phyloP scores from a whole-genome alignment of 2,797 vertebrate species.

The Oreochromis mossambicus region DNA sequence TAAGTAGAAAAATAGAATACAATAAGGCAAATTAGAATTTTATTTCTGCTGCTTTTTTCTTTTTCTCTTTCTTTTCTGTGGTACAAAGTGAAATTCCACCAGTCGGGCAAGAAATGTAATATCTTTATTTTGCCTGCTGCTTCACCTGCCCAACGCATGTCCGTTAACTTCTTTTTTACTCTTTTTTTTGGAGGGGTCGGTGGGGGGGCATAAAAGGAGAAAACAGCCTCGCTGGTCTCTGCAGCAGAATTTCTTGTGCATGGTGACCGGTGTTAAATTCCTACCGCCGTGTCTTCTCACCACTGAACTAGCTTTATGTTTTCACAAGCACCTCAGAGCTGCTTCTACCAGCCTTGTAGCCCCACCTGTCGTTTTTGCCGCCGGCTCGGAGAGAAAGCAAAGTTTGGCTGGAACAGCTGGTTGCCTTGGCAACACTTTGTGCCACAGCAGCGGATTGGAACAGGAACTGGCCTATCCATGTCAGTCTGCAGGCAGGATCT shows the following conservation, averaged over 20 bases:
- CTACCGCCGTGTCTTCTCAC: background rate
- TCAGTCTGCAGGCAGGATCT: conserved; percentile 73
- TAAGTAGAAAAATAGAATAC: background rate
- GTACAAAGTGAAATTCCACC: background rate
- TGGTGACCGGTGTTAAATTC: conserved; percentile 15
- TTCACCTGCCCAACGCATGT: background rate
- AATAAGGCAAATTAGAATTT: background rate
- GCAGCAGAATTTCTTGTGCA: conserved; percentile 6
- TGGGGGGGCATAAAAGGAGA: background rate
- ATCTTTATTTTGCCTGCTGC: background rate
- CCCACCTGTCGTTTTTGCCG: conserved; percentile 61
- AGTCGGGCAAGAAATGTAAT: background rate
- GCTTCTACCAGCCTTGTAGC: conserved; percentile 32
- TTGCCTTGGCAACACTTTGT: conserved; percentile 65
- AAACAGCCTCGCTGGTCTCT: background rate
- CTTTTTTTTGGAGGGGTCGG: background rate
- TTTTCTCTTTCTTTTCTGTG: background rate
- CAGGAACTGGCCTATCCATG: conserved; percentile 73
- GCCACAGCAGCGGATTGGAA: conserved; percentile 67
- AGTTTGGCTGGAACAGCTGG: conserved; percentile 68
- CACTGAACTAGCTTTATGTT: conserved; percentile 27
- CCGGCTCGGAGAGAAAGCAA: conserved; percentile 34
- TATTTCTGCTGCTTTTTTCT: background rate
- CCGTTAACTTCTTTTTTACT: background rate
- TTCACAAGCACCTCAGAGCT: conserved; percentile 7